Evolutionary conservation across 2,888 invertebrate species (phyloP), one percentile per base, ranked within the genome.

Genomic region (Phengaris arion): DNA sequence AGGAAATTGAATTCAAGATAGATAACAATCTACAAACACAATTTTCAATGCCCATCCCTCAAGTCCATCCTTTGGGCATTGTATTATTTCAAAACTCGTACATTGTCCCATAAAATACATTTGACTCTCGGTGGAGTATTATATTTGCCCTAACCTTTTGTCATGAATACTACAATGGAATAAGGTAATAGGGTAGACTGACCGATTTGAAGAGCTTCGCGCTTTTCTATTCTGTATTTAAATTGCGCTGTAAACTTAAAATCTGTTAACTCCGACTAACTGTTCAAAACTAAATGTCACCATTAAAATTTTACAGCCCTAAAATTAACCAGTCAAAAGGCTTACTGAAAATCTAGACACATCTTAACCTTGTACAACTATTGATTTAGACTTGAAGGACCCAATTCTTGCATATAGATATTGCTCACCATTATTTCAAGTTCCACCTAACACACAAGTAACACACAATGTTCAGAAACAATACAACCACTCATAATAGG

Each of bases 141-240:
- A 72, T 72, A 72, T 72, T 72, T 72, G 72, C 54, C 72, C 52
- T 72, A 72, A 72, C 72, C 72, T 72, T 72, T 72, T 72, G 72
- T 72, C 72, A 72, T 54, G 72, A 72, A 72, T 72, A 54, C 35
- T 35, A 54, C 72, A 72, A 72, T 72, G 52, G 72, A 54, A 48
- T 52, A 72, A 72, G 72, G 54, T 22, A 54, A 54, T 72, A 52
- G 54, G 54, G 72, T 70, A 70, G 13, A 68, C 51, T 70, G 70
- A 70, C 70, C 70, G 72, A 54, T 52, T 72, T 54, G 35, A 10
- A 22, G 51, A 35, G 15, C 4, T 48, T 68, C 13, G 13, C 46
- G 45, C 68, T 68, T 68, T 9, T 69, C 15, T 9, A 7, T 69
- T 69, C 35, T 35, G 64, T 13, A 64, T 12, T 45, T 12, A 6